Conservation (phyloP, 1,140 invertebrate species). For the Drosophila hydei region DNA sequence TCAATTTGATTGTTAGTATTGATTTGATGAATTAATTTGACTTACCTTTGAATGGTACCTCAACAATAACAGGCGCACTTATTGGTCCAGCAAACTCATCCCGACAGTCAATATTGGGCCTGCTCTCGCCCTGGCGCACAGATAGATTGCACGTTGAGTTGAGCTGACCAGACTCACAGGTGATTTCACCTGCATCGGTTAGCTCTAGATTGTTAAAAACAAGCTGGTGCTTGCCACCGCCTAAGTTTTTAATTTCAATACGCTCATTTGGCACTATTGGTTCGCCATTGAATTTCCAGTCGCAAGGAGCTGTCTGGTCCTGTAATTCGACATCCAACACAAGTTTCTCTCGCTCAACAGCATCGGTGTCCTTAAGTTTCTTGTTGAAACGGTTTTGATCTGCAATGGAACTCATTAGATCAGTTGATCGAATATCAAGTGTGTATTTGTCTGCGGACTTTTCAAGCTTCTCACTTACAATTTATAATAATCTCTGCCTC, state of each 20-base stretch:
- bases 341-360: constrained; percentile 94
- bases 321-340: constrained; percentile 96
- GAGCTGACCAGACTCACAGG: constrained; percentile 92
- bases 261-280: constrained; percentile 91
- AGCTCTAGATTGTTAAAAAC: constrained; percentile 93
- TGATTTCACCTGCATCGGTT: constrained; percentile 93
- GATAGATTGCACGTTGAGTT: constrained; percentile 91
- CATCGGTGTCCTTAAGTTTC: constrained; percentile 96
- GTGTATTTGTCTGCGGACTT: neutral
- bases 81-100: constrained; percentile 92
- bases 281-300: constrained; percentile 97
- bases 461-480: constrained; percentile 86
- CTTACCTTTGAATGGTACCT: constrained; percentile 96
- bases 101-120: constrained; percentile 91
- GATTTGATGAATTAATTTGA: neutral
- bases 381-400: constrained; percentile 98
- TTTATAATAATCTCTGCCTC: constrained; percentile 96
- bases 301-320: constrained; percentile 96
- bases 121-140: constrained; percentile 93
- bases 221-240: constrained; percentile 95
- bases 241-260: constrained; percentile 94
- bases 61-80: constrained; percentile 91
- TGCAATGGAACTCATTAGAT: constrained; percentile 79
- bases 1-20: neutral
- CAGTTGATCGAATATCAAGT: neutral